Evolutionary conservation across 2,888 invertebrate genomes (phyloP).

Genomic region (Epinotia ramella): DNA sequence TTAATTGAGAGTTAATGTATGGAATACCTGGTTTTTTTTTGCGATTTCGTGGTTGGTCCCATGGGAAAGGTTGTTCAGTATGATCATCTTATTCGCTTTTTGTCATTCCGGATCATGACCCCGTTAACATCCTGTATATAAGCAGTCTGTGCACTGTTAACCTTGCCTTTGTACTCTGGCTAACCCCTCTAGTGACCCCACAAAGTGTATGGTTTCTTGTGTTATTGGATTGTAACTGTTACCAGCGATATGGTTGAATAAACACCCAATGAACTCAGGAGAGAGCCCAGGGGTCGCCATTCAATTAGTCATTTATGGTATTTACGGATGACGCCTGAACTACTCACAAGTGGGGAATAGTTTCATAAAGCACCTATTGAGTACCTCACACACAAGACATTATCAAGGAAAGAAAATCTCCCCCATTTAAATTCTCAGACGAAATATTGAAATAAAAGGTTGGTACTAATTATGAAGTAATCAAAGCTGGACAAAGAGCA

Average conservation of each 20-base stretch:
- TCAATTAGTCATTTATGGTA: neutral
- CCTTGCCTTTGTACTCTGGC: neutral
- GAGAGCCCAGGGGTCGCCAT: slow-evolving; percentile 5
- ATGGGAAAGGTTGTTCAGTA: too few species aligned
- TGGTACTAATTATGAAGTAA: neutral
- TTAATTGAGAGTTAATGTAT: too few species aligned
- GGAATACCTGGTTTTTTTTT: too few species aligned
- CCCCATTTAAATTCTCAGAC: too few species aligned
- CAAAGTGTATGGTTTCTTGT: neutral
- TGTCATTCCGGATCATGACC: too few species aligned
- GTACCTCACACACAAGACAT: neutral
- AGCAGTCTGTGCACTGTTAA: neutral
- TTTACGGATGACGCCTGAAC: slow-evolving; percentile 2
- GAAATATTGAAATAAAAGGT: too few species aligned
- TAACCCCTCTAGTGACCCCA: too few species aligned
- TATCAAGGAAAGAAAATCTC: too few species aligned
- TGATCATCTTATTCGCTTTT: too few species aligned
- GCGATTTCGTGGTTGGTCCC: too few species aligned
- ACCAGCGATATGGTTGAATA: slow-evolving; percentile 12
- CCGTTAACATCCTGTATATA: too few species aligned
- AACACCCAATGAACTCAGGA: slow-evolving; percentile 15
- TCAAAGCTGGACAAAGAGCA: neutral
- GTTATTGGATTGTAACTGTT: slow-evolving; percentile 8
- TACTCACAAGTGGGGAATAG: too few species aligned
- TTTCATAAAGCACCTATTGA: neutral